Conservation (phyloP, 2,888 invertebrate species). For the Aphelenchoides bicaudatus region DNA sequence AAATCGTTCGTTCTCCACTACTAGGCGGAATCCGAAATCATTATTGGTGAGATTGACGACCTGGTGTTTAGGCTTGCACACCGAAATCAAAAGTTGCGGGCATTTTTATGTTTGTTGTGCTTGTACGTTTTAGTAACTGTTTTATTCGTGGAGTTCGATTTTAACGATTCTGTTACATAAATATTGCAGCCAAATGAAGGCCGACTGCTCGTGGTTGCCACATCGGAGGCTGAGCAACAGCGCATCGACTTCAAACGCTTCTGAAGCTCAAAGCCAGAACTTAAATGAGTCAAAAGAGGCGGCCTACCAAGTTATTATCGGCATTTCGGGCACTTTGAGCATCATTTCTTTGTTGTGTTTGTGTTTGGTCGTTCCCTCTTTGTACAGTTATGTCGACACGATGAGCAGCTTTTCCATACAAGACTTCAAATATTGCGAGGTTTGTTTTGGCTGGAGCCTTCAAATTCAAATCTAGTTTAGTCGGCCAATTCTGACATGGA, state of each 20-base stretch:
- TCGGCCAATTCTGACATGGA: conserved; percentile 49
- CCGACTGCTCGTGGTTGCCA: conserved; percentile 3
- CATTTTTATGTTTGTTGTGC: not conserved
- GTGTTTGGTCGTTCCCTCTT: conserved; percentile 53
- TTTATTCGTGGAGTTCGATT: not conserved
- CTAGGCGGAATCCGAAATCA: too few species aligned
- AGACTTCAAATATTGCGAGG: conserved; percentile 59
- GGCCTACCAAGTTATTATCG: conserved; percentile 46
- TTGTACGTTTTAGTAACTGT: not conserved
- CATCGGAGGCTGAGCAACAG: conserved; percentile 11
- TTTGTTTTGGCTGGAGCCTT: conserved; percentile 24
- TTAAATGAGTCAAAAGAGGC: conserved; percentile 30
- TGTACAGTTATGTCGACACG: conserved; percentile 58
- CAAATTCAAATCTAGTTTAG: conserved; percentile 15
- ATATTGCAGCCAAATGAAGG: not conserved
- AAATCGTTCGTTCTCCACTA: too few species aligned
- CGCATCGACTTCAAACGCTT: not conserved
- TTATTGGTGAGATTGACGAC: too few species aligned
- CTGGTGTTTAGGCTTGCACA: too few species aligned
- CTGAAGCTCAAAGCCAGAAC: conserved; percentile 15
- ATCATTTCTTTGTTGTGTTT: conserved; percentile 47
- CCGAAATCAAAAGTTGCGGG: not conserved
- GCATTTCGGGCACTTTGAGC: conserved; percentile 44
- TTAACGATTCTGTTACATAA: not conserved
- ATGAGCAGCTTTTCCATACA: conserved; percentile 47